These are phyloP conservation scores for Pelusios castaneus DNA, from an alignment of 2,113 vertebrate species.

Conservation along the genomic window DNA sequence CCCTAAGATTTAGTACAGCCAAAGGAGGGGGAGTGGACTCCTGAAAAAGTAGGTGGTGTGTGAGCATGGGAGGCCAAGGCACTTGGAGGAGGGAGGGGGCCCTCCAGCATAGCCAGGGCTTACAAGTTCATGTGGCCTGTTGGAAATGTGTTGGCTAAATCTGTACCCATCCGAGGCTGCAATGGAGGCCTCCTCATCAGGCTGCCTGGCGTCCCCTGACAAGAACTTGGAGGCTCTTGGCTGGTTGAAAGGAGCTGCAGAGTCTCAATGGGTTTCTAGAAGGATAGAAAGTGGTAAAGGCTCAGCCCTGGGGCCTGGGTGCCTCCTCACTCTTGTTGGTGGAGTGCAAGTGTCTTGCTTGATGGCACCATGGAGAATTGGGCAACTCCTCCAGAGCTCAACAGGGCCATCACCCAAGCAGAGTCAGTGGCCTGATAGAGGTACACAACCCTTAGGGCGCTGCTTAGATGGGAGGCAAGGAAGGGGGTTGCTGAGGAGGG, in stretches of 20 bases:
- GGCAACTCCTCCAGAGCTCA: rapidly evolving
- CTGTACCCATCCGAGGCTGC: not conserved
- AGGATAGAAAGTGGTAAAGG: not conserved
- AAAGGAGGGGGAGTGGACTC: not conserved
- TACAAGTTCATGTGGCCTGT: not conserved
- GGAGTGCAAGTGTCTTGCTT: not conserved
- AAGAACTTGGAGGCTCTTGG: not conserved
- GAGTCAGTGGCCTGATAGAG: rapidly evolving
- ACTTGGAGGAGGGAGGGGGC: not conserved
- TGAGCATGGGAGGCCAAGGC: not conserved
- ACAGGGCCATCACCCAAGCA: not conserved
- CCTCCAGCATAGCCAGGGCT: not conserved
- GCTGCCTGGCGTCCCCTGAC: not conserved
- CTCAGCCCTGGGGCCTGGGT: not conserved
- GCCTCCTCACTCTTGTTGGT: not conserved
- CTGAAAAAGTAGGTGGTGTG: not conserved
- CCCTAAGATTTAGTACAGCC: not conserved
- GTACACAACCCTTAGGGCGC: not conserved
- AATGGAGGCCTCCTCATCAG: not conserved
- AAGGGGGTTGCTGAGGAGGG: not conserved
- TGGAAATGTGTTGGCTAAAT: not conserved
- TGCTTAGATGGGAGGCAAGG: not conserved
- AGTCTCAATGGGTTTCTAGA: not conserved
- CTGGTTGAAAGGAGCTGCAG: not conserved
- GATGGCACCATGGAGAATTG: not conserved